Evolutionary conservation across 2,113 vertebrate genomes (phyloP).

Genomic region (Ancistrus triradiatus): DNA sequence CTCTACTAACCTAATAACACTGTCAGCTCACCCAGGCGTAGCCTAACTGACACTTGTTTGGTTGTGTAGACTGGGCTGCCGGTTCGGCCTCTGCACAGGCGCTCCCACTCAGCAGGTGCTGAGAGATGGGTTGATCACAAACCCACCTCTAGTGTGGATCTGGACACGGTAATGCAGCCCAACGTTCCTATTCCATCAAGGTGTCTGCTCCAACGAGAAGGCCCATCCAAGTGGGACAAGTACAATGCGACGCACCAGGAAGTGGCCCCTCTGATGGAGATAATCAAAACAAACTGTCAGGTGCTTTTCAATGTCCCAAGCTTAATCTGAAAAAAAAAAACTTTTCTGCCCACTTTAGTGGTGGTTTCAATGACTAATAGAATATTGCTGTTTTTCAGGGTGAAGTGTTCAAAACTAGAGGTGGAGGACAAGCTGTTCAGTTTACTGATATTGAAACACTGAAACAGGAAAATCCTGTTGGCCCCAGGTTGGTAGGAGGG

Average conservation of each 20-base stretch:
- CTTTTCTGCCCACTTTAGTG: no score
- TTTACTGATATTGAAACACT: slow-evolving; percentile 94
- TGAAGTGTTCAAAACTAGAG: slow-evolving; percentile 87
- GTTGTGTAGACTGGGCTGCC: slow-evolving; percentile 71
- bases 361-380: not conserved
- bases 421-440: slow-evolving; percentile 90
- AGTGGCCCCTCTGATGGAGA: slow-evolving; percentile 91
- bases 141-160: slow-evolving; percentile 78
- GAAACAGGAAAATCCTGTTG: slow-evolving; percentile 77
- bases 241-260: slow-evolving; percentile 98
- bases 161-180: slow-evolving; percentile 89
- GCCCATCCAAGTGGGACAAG: slow-evolving; percentile 86
- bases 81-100: slow-evolving; percentile 73
- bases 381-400: slow-evolving; percentile 66
- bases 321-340: no score
- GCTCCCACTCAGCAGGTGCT: slow-evolving; percentile 82
- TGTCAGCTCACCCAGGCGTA: not conserved
- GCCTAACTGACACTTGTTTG: slow-evolving; percentile 51
- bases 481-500: no score
- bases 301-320: no score
- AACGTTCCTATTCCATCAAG: slow-evolving; percentile 84
- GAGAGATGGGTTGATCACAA: slow-evolving; percentile 97
- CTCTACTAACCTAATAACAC: slow-evolving; percentile 20
- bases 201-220: slow-evolving; percentile 81
- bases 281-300: slow-evolving; percentile 87